phyloP scores from a whole-genome alignment of 2,113 vertebrate species.

The Amia ocellicauda region DNA sequence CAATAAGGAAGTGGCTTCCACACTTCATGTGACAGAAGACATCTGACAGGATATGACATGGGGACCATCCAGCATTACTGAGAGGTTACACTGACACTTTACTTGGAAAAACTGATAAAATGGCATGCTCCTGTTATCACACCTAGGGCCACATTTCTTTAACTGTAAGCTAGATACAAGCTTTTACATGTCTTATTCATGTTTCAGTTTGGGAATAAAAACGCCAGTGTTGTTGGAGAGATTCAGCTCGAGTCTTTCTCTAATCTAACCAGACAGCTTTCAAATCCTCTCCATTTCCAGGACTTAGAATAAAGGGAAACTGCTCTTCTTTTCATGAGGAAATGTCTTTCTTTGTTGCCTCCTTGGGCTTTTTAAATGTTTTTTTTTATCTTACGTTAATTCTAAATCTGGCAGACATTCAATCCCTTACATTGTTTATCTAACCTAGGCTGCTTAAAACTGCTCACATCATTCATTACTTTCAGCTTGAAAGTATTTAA shows the following conservation, averaged over 20 bases:
- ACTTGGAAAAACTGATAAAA: neutral
- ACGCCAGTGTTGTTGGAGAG: neutral
- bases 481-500: constrained; percentile 2
- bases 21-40: too few species aligned
- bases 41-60: neutral
- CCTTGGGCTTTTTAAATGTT: neutral
- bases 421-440: neutral
- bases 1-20: too few species aligned
- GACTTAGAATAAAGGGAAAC: neutral
- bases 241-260: neutral
- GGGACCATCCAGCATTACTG: neutral
- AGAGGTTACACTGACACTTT: neutral
- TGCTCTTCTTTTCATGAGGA: constrained; percentile 25
- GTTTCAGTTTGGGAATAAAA: constrained; percentile 3
- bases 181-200: neutral
- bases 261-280: neutral
- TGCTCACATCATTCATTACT: neutral
- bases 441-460: too few species aligned
- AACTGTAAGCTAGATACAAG: neutral
- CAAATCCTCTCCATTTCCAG: neutral
- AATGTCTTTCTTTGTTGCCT: neutral
- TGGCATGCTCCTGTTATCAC: neutral
- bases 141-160: neutral
- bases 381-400: neutral
- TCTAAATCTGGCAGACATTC: constrained; percentile 1